Evolutionary conservation across 2,113 vertebrate genomes (phyloP), one percentile per base, ranked within the genome.

Genomic region (Melanerpes aurifrons): DNA sequence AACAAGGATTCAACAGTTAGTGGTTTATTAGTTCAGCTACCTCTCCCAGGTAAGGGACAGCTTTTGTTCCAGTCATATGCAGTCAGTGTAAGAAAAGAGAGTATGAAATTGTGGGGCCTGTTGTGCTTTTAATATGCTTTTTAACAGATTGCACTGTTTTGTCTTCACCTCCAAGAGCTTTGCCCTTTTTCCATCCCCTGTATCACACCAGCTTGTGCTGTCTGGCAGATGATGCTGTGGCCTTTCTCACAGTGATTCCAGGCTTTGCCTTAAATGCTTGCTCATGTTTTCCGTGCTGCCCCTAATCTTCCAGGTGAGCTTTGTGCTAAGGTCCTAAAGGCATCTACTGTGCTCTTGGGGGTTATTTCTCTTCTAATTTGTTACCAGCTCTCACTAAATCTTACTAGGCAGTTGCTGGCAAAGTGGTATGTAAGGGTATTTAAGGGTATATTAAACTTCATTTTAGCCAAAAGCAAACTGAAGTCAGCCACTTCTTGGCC

Each of bases 1-100:
- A 99, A 99, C 95, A 96, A 97, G 87, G 98, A 99, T 95, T 97
- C 98, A 81, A 97, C 95, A 96, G 98, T 99, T 94, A 99, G 98
- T 93, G 99, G 98, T 32, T 94, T 99, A 87, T 96, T 99, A 89
- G 98, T 99, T 94, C 99, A 99, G 94, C 97, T 99, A 40, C 99
- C 99, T 84, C 98, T 98, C 20, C 98, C 98, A 97, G 98, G 98
- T 98, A 93, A 56, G 70, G 81, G 57, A 45, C 5, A 3, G 54
- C 31, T 95, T 78, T 40, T 86, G 5, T 92, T 24, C 21, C 17
- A 3, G 13, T 86, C 59, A 10, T 22, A 9, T 13, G 25, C 43
- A 26, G 28, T 63, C 59, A 15, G 1, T 14, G 2, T 72, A 12
- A 79, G 54, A 37, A 57, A 9, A 50, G 85, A 82, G 21, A 61